These are phyloP conservation scores for Pemphredon lugubris DNA, from an alignment of 2,888 invertebrate genomes.

Conservation along the genomic window DNA sequence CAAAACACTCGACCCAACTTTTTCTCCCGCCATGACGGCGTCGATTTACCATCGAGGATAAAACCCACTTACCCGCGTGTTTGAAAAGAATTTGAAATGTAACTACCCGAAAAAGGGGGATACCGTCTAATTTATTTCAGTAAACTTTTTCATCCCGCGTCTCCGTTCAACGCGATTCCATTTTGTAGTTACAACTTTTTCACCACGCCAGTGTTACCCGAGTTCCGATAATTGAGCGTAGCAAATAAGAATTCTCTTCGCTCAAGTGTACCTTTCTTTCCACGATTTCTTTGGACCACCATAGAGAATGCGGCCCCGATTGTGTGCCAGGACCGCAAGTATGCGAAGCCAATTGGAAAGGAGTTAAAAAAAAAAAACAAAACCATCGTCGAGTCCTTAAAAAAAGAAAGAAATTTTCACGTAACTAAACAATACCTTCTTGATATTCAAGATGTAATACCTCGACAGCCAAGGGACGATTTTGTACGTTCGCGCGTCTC, in stretches of 20 bases:
- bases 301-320: conserved; percentile 31
- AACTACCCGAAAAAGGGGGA: neutral
- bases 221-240: conserved; percentile 66
- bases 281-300: conserved; percentile 52
- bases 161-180: conserved; percentile 4
- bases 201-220: conserved; percentile 36
- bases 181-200: conserved; percentile 25
- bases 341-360: neutral
- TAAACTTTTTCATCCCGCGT: conserved; percentile 12
- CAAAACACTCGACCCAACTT: conserved; percentile 6
- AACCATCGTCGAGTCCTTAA: neutral
- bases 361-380: neutral
- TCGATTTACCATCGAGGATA: neutral
- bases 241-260: conserved; percentile 71
- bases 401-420: too few species aligned
- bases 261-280: conserved; percentile 37
- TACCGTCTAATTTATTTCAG: neutral
- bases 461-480: too few species aligned
- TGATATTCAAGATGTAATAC: too few species aligned
- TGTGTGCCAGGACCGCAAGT: neutral
- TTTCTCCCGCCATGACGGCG: neutral
- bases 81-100: neutral
- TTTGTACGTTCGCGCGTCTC: too few species aligned
- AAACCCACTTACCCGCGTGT: conserved; percentile 3
- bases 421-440: too few species aligned